A percentile compares a stretch with the other conserved stretches of the same genome.
Conservation (phyloP, 2,888 invertebrate genomes). For the Diarsia brunnea region DNA sequence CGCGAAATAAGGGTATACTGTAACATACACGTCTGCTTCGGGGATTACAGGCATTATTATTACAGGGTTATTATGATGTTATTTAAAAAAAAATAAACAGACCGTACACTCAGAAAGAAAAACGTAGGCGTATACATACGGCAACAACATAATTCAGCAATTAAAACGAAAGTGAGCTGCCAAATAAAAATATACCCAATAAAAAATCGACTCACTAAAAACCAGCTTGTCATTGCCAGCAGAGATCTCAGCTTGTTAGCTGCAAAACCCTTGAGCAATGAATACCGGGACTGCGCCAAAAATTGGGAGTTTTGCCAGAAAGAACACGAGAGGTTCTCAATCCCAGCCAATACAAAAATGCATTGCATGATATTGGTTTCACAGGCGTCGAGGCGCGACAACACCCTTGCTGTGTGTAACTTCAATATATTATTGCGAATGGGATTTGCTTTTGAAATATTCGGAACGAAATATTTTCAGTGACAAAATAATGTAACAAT, state of each 20-base stretch:
- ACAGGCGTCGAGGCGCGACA: not conserved
- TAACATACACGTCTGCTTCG: too few species aligned
- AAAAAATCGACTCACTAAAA: not conserved
- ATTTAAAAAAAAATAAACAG: not conserved
- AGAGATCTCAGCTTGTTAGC: slow-evolving; percentile 39
- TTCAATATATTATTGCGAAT: slow-evolving; percentile 47
- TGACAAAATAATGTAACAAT: not conserved
- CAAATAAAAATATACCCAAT: not conserved
- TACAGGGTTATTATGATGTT: too few species aligned
- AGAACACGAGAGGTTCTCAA: slow-evolving; percentile 28
- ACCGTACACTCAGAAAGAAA: not conserved
- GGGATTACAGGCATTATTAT: too few species aligned
- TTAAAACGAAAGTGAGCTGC: not conserved
- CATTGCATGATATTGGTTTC: slow-evolving; percentile 56
- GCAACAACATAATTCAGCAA: not conserved
- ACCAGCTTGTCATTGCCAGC: slow-evolving; percentile 20
- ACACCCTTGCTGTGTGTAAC: slow-evolving; percentile 8
- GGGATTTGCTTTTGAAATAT: slow-evolving; percentile 32
- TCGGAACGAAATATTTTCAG: not conserved
- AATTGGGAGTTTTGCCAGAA: slow-evolving; percentile 55
- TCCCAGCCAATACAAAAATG: slow-evolving; percentile 48
- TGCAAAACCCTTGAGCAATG: slow-evolving; percentile 28
- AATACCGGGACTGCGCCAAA: slow-evolving; percentile 38
- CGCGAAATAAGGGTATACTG: too few species aligned
- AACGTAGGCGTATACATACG: too few species aligned